These are phyloP conservation scores for Trichonephila inaurata DNA, from an alignment of 1,140 invertebrate species.

Conservation along the genomic window DNA sequence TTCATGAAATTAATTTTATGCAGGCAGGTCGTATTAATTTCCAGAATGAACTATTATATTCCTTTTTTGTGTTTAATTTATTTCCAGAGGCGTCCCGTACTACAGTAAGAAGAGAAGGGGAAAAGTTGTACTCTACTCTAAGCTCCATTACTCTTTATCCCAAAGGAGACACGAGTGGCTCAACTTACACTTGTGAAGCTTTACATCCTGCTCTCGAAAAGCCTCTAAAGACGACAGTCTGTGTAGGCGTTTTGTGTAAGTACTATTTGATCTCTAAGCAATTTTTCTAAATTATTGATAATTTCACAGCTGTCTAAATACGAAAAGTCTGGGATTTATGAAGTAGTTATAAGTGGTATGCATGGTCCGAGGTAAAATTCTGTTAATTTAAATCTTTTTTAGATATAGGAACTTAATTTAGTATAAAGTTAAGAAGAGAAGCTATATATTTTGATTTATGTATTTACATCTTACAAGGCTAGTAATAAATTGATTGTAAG, in stretches of 20 bases:
- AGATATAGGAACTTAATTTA: no score
- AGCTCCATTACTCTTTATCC: slow-evolving; percentile 87
- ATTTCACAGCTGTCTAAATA: no score
- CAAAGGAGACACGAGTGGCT: slow-evolving; percentile 90
- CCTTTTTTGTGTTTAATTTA: not conserved
- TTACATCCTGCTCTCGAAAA: slow-evolving; percentile 89
- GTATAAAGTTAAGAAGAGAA: no score
- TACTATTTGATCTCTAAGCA: slow-evolving; percentile 79
- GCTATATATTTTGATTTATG: no score
- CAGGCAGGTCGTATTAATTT: not conserved
- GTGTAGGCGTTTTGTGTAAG: slow-evolving; percentile 95
- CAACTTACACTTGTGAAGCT: slow-evolving; percentile 96
- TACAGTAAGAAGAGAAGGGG: slow-evolving; percentile 67
- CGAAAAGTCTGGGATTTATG: no score
- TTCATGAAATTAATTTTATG: not conserved
- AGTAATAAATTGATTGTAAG: no score
- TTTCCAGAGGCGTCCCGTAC: slow-evolving; percentile 69
- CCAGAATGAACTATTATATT: not conserved
- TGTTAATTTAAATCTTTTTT: no score
- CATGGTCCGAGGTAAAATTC: no score
- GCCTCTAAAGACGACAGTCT: slow-evolving; percentile 88
- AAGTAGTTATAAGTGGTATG: no score
- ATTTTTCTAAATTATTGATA: no score
- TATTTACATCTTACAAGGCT: no score
- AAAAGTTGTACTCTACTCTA: slow-evolving; percentile 81